Evolutionary conservation across 2,888 invertebrate species (phyloP).

Genomic region (Netelia fuscicornis): DNA sequence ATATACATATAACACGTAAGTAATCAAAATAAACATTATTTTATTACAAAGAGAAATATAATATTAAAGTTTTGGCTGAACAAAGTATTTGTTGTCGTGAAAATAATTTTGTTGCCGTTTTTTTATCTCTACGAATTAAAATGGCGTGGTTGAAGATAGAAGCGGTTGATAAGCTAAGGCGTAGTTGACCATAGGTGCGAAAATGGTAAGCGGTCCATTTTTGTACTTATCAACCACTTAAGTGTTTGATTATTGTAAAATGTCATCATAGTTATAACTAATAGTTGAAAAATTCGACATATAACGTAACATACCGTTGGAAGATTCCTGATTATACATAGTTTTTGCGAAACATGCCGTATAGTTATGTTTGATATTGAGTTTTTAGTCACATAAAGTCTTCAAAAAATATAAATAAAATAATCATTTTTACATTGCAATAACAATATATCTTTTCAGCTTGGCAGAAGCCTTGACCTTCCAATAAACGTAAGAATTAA

Average conservation of each 20-base stretch:
- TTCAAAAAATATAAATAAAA: constrained; percentile 17
- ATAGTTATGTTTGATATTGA: neutral
- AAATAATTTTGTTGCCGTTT: constrained; percentile 5
- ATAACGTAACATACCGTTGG: constrained; percentile 6
- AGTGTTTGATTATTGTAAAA: neutral
- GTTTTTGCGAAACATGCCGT: constrained; percentile 2
- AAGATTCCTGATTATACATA: constrained; percentile 2
- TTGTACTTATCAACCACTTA: too few species aligned
- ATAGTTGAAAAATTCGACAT: constrained; percentile 3
- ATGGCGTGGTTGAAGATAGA: constrained; percentile 9
- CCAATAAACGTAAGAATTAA: constrained; percentile 24
- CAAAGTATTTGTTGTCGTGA: neutral
- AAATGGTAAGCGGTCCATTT: neutral
- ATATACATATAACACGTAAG: constrained; percentile 12
- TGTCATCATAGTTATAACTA: constrained; percentile 4
- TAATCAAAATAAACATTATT: constrained; percentile 2
- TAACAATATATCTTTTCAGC: constrained; percentile 20
- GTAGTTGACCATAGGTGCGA: neutral
- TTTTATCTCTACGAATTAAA: constrained; percentile 4
- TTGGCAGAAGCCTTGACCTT: constrained; percentile 6
- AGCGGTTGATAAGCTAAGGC: constrained; percentile 2
- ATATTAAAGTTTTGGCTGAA: constrained; percentile 5
- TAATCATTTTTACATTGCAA: constrained; percentile 5
- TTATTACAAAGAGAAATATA: neutral
- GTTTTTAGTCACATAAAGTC: neutral